These are phyloP conservation scores for Mamestra brassicae DNA, from an alignment of 2,888 invertebrate species.

Conservation along the genomic window DNA sequence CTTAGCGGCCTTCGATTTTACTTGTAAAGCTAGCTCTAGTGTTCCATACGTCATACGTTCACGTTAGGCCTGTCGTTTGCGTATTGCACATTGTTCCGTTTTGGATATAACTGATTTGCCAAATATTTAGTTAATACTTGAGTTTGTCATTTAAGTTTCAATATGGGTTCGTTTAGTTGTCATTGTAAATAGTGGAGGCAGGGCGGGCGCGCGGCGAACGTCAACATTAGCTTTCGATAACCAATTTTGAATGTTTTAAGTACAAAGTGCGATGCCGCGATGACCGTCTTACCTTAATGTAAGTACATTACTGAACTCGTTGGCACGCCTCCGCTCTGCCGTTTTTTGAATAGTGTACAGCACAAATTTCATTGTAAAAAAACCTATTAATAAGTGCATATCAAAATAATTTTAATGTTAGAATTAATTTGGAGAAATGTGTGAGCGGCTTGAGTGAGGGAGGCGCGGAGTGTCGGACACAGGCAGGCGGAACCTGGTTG, in stretches of 20 bases:
- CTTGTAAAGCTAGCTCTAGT: slow-evolving; percentile 90
- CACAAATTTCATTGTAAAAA: slow-evolving; percentile 89
- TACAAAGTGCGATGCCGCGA: slow-evolving; percentile 78
- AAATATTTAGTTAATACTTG: slow-evolving; percentile 86
- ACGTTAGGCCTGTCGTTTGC: slow-evolving; percentile 75
- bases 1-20: slow-evolving; percentile 91
- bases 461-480: slow-evolving; percentile 65
- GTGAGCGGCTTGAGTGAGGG: slow-evolving; percentile 72
- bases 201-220: slow-evolving; percentile 75
- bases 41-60: slow-evolving; percentile 77
- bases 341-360: slow-evolving; percentile 84
- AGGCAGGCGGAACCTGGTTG: slow-evolving; percentile 67
- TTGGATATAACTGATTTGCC: slow-evolving; percentile 80
- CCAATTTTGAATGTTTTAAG: slow-evolving; percentile 74
- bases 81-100: slow-evolving; percentile 78
- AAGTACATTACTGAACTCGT: slow-evolving; percentile 71
- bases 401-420: slow-evolving; percentile 89
- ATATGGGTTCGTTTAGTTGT: slow-evolving; percentile 79
- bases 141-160: slow-evolving; percentile 78
- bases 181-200: slow-evolving; percentile 83
- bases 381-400: slow-evolving; percentile 88
- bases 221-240: slow-evolving; percentile 69
- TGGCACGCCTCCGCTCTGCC: slow-evolving; percentile 70
- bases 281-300: slow-evolving; percentile 71
- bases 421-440: slow-evolving; percentile 82